Base-by-base conservation (phyloP, 2,888 invertebrate species). In the Ophion ellenae region DNA sequence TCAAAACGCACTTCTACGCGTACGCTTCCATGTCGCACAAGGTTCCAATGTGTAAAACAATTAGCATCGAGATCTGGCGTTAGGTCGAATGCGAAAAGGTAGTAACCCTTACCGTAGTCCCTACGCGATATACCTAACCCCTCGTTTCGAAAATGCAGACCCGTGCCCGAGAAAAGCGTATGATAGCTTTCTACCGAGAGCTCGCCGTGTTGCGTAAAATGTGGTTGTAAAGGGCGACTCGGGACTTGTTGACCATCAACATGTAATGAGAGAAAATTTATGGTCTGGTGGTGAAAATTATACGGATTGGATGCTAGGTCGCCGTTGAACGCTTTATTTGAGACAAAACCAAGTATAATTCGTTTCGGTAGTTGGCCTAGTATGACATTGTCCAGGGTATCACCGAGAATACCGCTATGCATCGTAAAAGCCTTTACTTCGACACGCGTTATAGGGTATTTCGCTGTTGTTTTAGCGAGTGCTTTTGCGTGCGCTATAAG, bases 241-340 rank as follows among this genome's bases (percentile, higher is more conserved):
- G 76, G 82, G 69, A 82, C 36, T 6, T 81, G 81, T 47, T 53
- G 61, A 3, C 73, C 66, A 24, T 81, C 81, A 4, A 81, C 64
- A 40, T 73, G 57, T 3, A 81, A 64, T n/a, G 71, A 81, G 20
- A 81, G 28, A 45, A 14, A 73, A 64, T 81, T 81, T 9, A 81
- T 73, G 32, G 63, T 11, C 6, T 24, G 24, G n/a, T 61, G 28
- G 17, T 70, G 59, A 32, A 79, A 79, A 20, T 79, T 40, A 69
- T 69, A 79, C 6, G 79, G 70, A 9, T 79, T 73, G 17, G 17
- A 9, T 20, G 63, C 59, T 20, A 36, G 64, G 57, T 63, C 64
- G 7, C 75, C 79, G 45, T 36, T 74, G 64, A 70, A 81, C 11
- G 53, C 76, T 63, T 36, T 61, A 59, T 81, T 32, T 32, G 32